Percentiles rank a stretch among this genome's conserved stretches.
phyloP scores from a whole-genome alignment of 2,113 vertebrate genomes.

The Triplophysa rosa region DNA sequence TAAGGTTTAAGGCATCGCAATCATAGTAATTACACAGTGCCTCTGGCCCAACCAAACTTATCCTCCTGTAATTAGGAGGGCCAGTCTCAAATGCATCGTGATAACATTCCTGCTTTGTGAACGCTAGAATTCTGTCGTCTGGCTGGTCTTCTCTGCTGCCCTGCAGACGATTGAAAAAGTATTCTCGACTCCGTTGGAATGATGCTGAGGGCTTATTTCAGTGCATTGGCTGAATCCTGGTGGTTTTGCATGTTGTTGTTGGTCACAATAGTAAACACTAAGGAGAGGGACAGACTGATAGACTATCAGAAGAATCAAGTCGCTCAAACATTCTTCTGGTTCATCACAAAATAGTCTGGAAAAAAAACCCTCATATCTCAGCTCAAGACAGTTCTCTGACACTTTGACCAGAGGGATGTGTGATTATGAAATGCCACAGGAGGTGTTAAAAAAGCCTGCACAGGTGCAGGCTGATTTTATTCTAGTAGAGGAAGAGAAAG shows the following conservation, averaged over 20 bases:
- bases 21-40: conserved; percentile 57
- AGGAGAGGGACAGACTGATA: conserved; percentile 1
- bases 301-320: neutral
- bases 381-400: conserved; percentile 43
- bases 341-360: conserved; percentile 38
- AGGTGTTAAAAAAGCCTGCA: conserved; percentile 53
- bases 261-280: conserved; percentile 23
- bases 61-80: conserved; percentile 58
- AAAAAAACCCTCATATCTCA: conserved; percentile 51
- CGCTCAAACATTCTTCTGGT: conserved; percentile 22
- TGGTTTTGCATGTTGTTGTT: conserved; percentile 38
- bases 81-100: conserved; percentile 56
- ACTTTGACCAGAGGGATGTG: conserved; percentile 57
- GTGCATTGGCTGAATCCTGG: conserved; percentile 6
- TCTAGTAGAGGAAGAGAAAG: conserved; percentile 29
- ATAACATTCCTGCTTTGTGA: conserved; percentile 54
- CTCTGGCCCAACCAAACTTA: conserved; percentile 51
- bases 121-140: conserved; percentile 27
- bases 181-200: conserved; percentile 28
- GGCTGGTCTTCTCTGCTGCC: conserved; percentile 28
- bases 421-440: conserved; percentile 45
- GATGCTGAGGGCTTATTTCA: conserved; percentile 17
- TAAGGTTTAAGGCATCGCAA: conserved; percentile 49
- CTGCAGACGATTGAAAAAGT: conserved; percentile 27
- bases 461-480: conserved; percentile 54